These are phyloP conservation scores for Cyclophora punctaria DNA, from an alignment of 2,888 invertebrate species.

Conservation along the genomic window DNA sequence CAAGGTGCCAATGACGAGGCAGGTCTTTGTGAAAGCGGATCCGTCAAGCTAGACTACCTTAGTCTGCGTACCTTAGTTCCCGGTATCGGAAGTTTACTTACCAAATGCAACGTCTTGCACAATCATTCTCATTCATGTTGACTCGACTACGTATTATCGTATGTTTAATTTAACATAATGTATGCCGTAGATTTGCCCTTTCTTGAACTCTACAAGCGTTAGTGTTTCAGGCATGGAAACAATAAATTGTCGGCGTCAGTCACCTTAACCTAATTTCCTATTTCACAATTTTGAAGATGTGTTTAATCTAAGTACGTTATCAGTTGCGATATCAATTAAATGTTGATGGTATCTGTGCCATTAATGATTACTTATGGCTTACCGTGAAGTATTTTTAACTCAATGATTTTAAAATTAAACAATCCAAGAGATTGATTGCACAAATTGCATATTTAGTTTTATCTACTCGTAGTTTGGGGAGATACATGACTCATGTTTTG, in stretches of 20 bases:
- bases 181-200: slow-evolving; percentile 6
- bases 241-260: slow-evolving; percentile 26
- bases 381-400: no score
- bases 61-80: slow-evolving; percentile 25
- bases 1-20: slow-evolving; percentile 9
- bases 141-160: no score
- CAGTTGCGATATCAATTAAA: no score
- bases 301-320: no score
- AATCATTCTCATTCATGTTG: slow-evolving; percentile 13
- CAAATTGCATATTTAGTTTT: no score
- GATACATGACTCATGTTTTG: no score
- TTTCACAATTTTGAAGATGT: no score
- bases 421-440: no score
- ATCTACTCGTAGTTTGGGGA: no score
- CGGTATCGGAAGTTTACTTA: slow-evolving; percentile 29
- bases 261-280: slow-evolving; percentile 28
- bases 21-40: slow-evolving; percentile 30
- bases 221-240: slow-evolving; percentile 17
- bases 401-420: no score
- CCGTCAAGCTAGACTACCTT: slow-evolving; percentile 25
- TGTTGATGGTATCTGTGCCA: no score
- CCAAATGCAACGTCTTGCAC: slow-evolving; percentile 29
- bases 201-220: slow-evolving; percentile 15
- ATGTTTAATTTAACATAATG: slow-evolving; percentile 3
- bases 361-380: no score